Evolutionary conservation across 2,113 vertebrate genomes (phyloP), one percentile per base, ranked within the genome.

Genomic region (Anoplopoma fimbria): DNA sequence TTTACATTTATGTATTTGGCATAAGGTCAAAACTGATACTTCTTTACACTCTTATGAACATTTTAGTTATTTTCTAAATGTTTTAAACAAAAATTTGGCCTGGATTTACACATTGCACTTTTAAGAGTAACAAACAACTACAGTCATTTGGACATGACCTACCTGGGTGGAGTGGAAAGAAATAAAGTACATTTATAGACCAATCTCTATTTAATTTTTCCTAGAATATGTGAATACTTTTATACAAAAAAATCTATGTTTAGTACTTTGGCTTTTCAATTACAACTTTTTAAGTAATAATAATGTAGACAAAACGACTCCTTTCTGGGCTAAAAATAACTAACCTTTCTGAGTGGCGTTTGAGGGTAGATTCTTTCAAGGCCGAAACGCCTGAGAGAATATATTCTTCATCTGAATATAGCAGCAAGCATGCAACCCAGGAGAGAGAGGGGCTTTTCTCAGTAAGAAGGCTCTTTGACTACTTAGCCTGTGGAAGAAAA

Each of bases 401-500:
- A 2, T 36, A 10, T 77, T 71, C 17, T 51, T 34, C 55, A 36
- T 75, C 40, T 15, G 71, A 3, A 55, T 42, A n/a, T n/a, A n/a
- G 36, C 64, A 51, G 58, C 2, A 33, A 29, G 29, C 4, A 14
- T n/a, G 33, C 31, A 68, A 49, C 64, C 82, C 69, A 29, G 13
- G 4, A 47, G 40, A 72, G 7, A 53, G 6, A n/a, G n/a, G 5
- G 40, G n/a, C n/a, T 33, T 74, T 79, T 77, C 74, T 70, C 25
- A 29, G 42, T 13, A 33, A 75, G 31, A 45, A 58, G 6, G 14
- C 15, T 77, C 34, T 82, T 6, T 61, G 55, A 42, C 38, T 83
- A 69, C 76, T 75, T 49, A 71, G 68, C 77, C 79, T 21, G 38
- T 71, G 33, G 49, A 64, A 36, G 67, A 62, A 12, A 69, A 83